Evolutionary conservation across 2,797 vertebrate species (phyloP).

Genomic region (Hippocampus kuda): DNA sequence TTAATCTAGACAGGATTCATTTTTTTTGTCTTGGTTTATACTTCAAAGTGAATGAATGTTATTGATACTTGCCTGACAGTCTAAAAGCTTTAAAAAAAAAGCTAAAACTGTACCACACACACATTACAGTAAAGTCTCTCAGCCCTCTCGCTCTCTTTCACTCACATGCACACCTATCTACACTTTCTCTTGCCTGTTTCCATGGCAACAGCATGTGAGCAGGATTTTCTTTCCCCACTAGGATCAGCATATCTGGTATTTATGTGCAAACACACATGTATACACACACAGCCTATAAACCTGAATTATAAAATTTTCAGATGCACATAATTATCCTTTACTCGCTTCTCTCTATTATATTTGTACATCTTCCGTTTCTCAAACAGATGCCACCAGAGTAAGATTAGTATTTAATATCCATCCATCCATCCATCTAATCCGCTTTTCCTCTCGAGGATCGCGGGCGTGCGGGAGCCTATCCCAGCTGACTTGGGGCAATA

Average conservation of each 20-base stretch:
- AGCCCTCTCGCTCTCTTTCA: neutral
- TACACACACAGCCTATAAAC: neutral
- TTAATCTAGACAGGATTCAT: neutral
- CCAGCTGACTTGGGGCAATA: too few relatives aligned
- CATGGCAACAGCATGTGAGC: conserved; percentile 51
- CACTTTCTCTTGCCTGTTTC: conserved; percentile 47
- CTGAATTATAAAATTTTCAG: neutral
- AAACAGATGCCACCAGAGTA: too few relatives aligned
- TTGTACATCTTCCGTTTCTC: too few relatives aligned
- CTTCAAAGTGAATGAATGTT: neutral
- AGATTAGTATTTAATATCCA: too few relatives aligned
- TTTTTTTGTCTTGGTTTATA: neutral
- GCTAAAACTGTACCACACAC: neutral
- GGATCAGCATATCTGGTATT: conserved; percentile 35
- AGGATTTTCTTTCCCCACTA: conserved; percentile 27
- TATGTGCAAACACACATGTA: conserved; percentile 17
- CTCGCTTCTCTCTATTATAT: too few relatives aligned
- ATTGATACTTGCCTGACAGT: neutral
- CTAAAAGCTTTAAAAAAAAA: too few relatives aligned
- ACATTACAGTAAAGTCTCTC: neutral
- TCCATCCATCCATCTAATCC: too few relatives aligned
- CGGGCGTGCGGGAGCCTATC: too few relatives aligned
- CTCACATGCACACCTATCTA: conserved; percentile 14
- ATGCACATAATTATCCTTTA: neutral
- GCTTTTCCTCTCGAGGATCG: too few relatives aligned